Base-by-base conservation (phyloP, 2,113 vertebrate genomes). In the Columba livia region DNA sequence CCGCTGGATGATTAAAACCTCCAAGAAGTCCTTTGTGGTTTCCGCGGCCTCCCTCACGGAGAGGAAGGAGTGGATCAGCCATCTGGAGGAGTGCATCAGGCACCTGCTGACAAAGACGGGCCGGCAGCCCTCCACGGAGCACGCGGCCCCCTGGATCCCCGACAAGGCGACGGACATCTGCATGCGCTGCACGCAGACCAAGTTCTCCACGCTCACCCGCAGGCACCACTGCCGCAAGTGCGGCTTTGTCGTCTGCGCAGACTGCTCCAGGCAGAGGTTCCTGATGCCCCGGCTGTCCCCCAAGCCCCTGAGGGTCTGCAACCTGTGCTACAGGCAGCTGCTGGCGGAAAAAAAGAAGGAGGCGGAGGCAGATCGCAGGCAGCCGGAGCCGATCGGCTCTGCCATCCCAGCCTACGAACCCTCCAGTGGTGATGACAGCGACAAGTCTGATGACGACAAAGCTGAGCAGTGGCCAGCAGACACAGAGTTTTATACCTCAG, bases 151-250 rank as follows among this genome's bases (percentile, higher is more conserved):
- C 36, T 99, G 99, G 99, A 98, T 99, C 92, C 99, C 99, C 0
- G 98, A 99, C 97, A 96, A 88, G 44, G 98, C 98, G 11, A 98
- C 99, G 0, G 98, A 98, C 79, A 97, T 98, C 95, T 99, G 99
- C 97, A 99, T 99, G 99, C 99, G 99, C 94, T 99, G 99, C 97
- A 97, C 97, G 0, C 98, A 98, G 58, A 93, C 97, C 15, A 98
- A 97, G 81, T 99, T 99, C 96, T 98, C 95, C 0, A n/a, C 98
- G 1, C 97, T 98, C 56, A 98, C 98, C 1, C 98, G 99, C 1
- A 97, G 98, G 44, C 99, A 99, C 96, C 99, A 99, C 97, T 99
- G 99, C 96, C 97, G 99, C 29, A 98, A 98, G 67, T 99, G 99
- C 0, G 99, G 99, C 94, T 99, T 99, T 9, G 96, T 99, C 4